Percentiles rank a stretch among this genome's conserved stretches.
Conservation (phyloP, 2,797 vertebrate species). For the Molossus alvarezi region DNA sequence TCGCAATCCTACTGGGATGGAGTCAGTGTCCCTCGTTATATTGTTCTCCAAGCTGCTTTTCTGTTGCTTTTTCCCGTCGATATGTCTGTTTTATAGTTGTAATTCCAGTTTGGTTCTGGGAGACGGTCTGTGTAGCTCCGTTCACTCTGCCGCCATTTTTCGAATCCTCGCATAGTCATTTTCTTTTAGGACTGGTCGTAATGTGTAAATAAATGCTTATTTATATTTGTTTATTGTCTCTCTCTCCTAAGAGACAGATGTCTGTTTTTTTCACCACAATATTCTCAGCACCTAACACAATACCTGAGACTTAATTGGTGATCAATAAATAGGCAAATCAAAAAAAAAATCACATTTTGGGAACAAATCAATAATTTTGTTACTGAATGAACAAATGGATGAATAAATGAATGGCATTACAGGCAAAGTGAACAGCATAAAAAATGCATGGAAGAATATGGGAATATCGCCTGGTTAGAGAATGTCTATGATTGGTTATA, state of each 20-base stretch:
- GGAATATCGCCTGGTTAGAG: neutral
- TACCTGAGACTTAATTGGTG: neutral
- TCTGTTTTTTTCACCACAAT: neutral
- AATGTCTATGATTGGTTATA: neutral
- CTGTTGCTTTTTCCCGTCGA: no score
- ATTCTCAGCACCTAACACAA: neutral
- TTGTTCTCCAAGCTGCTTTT: no score
- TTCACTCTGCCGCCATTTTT: no score
- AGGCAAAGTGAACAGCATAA: neutral
- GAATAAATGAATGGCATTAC: neutral
- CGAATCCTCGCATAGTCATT: neutral
- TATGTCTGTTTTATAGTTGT: no score
- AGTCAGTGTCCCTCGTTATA: no score
- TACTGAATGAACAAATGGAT: constrained; percentile 13
- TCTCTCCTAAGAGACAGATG: neutral
- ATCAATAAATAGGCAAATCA: neutral
- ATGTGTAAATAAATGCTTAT: neutral
- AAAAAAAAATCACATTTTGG: neutral
- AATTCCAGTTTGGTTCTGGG: no score
- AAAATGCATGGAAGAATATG: neutral
- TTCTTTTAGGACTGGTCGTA: neutral
- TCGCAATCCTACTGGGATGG: no score
- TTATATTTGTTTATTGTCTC: constrained; percentile 47
- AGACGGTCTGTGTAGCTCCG: no score
- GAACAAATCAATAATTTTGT: neutral